These are phyloP conservation scores for Penaeus indicus DNA, from an alignment of 1,140 invertebrate species.

Conservation along the genomic window DNA sequence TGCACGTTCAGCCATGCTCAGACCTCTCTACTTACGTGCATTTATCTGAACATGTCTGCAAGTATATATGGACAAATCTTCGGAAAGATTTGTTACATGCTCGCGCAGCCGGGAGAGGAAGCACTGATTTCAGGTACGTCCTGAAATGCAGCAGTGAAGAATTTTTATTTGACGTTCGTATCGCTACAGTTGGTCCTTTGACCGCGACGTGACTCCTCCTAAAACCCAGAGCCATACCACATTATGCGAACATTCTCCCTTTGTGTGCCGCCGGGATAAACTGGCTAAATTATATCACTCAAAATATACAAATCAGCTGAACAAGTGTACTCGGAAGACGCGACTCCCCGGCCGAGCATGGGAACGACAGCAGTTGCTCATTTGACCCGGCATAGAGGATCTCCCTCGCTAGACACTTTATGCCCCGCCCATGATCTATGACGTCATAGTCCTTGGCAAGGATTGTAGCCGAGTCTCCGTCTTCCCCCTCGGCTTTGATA, in stretches of 20 bases:
- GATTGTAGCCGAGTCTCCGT: constrained; percentile 39
- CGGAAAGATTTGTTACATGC: too few species aligned
- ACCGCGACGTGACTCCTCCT: not conserved
- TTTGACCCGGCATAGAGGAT: constrained; percentile 38
- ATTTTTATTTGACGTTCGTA: constrained; percentile 36
- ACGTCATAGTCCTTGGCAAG: constrained; percentile 54
- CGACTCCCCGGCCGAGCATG: constrained; percentile 33
- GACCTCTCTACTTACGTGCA: too few species aligned
- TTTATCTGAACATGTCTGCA: too few species aligned
- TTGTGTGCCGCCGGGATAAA: constrained; percentile 40
- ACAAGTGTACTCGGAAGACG: constrained; percentile 50
- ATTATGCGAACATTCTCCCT: constrained; percentile 34
- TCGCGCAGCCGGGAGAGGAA: too few species aligned
- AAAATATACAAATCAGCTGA: constrained; percentile 45
- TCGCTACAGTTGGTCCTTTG: constrained; percentile 17
- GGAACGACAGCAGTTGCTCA: constrained; percentile 35
- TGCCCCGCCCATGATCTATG: constrained; percentile 34
- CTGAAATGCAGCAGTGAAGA: too few species aligned
- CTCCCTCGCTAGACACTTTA: constrained; percentile 29
- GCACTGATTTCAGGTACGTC: too few species aligned
- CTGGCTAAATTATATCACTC: constrained; percentile 41
- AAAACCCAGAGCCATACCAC: not conserved
- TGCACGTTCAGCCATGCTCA: too few species aligned
- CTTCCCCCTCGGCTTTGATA: constrained; percentile 42
- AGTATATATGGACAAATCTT: too few species aligned